These are phyloP conservation scores for Bombus difficillimus DNA, from an alignment of 1,140 invertebrate species.

Conservation along the genomic window DNA sequence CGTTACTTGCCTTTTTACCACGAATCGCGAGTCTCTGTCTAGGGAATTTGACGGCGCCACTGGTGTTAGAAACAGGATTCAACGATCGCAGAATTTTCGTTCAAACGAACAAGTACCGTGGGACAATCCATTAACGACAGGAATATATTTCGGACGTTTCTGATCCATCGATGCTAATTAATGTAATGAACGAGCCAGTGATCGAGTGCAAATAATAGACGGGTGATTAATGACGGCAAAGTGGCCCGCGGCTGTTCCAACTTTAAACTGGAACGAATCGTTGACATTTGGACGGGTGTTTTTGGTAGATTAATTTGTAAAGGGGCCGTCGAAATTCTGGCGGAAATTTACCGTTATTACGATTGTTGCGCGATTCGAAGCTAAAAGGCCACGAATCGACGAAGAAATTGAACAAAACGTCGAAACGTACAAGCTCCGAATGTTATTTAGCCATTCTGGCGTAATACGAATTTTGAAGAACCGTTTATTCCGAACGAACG, in stretches of 20 bases:
- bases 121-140: slow-evolving; percentile 15
- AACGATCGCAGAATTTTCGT: not conserved
- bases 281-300: not conserved
- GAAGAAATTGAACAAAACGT: no score
- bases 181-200: not conserved
- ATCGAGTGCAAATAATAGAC: slow-evolving; percentile 8
- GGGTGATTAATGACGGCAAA: not conserved
- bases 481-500: no score
- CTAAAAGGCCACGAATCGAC: no score
- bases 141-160: not conserved
- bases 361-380: no score
- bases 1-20: no score
- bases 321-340: not conserved
- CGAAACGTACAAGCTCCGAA: rapidly evolving
- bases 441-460: no score
- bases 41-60: no score
- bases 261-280: not conserved
- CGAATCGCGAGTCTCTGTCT: no score
- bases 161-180: not conserved
- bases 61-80: not conserved
- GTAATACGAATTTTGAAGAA: no score
- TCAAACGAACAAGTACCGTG: not conserved
- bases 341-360: not conserved
- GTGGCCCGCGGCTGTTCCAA: not conserved
- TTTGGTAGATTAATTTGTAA: not conserved